A percentile compares a stretch with the other conserved stretches of the same genome.
phyloP scores from a whole-genome alignment of 2,888 invertebrate species.

The Drosophila eohydei region DNA sequence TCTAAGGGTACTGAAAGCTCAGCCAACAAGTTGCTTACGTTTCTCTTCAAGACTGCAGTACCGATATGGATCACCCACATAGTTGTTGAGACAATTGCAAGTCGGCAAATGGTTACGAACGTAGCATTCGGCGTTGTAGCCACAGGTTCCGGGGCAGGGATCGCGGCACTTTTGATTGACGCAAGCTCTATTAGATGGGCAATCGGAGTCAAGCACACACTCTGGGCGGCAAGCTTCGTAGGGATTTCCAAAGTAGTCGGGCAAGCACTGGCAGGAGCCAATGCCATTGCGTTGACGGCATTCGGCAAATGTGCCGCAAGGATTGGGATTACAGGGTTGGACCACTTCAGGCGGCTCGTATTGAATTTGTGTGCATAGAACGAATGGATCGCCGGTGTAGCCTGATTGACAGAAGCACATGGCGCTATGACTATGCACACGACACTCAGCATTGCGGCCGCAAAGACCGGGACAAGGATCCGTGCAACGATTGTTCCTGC shows the following conservation, averaged over 20 bases:
- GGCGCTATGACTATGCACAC: conserved; percentile 91
- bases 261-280: conserved; percentile 90
- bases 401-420: conserved; percentile 89
- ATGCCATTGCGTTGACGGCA: conserved; percentile 88
- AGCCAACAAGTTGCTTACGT: conserved; percentile 84
- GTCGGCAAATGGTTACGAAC: conserved; percentile 90
- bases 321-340: conserved; percentile 90
- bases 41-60: conserved; percentile 86
- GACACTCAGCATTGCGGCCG: conserved; percentile 90
- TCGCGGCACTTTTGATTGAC: conserved; percentile 90
- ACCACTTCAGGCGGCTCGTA: conserved; percentile 78
- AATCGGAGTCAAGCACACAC: conserved; percentile 90
- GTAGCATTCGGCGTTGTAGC: conserved; percentile 90
- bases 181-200: conserved; percentile 89
- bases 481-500: conserved; percentile 90
- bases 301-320: conserved; percentile 92
- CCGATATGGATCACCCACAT: conserved; percentile 91
- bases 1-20: neutral
- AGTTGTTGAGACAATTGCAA: conserved; percentile 89
- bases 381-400: conserved; percentile 83
- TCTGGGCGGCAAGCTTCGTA: conserved; percentile 91
- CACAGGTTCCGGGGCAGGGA: conserved; percentile 92
- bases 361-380: conserved; percentile 86
- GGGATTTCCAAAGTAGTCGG: conserved; percentile 91
- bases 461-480: conserved; percentile 91